Percentiles rank a stretch among this genome's conserved stretches.
phyloP scores from a whole-genome alignment of 2,113 vertebrate species.

The Ursus arctos region DNA sequence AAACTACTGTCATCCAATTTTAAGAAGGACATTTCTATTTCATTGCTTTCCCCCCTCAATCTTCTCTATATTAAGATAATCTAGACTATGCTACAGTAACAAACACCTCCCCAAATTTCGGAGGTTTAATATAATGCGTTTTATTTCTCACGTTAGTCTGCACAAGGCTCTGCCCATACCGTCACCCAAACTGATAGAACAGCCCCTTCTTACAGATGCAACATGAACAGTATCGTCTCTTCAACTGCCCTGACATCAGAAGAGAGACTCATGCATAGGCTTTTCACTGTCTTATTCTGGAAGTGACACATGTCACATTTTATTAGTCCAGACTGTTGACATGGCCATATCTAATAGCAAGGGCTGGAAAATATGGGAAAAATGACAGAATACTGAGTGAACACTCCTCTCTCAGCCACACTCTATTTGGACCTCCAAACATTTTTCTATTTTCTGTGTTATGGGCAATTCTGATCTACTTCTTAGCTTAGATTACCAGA shows the following conservation, averaged over 20 bases:
- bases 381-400: neutral
- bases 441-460: neutral
- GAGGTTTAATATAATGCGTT: neutral
- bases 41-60: neutral
- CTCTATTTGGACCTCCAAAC: neutral
- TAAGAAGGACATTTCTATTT: constrained; percentile 12
- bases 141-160: neutral
- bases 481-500: neutral
- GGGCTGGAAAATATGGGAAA: neutral
- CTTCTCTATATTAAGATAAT: neutral
- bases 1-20: neutral
- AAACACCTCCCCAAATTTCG: neutral
- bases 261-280: neutral
- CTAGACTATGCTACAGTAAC: neutral
- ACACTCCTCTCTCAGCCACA: neutral
- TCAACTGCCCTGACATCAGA: neutral
- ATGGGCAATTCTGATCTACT: neutral
- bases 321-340: neutral
- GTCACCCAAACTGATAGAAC: neutral
- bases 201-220: neutral
- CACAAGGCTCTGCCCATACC: neutral
- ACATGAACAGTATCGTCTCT: neutral
- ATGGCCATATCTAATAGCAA: neutral
- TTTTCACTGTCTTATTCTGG: neutral
- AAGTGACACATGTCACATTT: neutral